Evolutionary conservation across 2,888 invertebrate genomes (phyloP).

Genomic region (Anthrax anthrax): DNA sequence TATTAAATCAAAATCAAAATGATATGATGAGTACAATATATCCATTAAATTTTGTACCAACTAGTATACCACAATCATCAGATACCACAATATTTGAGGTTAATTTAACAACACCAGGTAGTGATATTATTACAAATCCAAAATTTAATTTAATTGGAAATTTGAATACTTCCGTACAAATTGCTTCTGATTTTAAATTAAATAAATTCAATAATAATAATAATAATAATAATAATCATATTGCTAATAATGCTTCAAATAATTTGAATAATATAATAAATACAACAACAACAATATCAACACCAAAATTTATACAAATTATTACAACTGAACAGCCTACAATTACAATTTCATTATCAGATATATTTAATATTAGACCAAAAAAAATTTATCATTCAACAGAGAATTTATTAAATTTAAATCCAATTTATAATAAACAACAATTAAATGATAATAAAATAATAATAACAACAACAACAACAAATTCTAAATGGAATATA

Average conservation of each 20-base stretch:
- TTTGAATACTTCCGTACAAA: conserved; percentile 19
- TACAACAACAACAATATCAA: conserved; percentile 3
- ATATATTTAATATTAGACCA: conserved; percentile 16
- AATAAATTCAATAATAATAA: conserved; percentile 9
- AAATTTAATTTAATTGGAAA: conserved; percentile 15
- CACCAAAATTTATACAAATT: too few species aligned
- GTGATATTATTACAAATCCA: conserved; percentile 16
- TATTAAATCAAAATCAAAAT: too few species aligned
- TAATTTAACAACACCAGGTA: conserved; percentile 17
- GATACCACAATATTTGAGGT: conserved; percentile 9
- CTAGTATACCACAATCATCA: conserved; percentile 15
- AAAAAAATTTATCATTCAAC: conserved; percentile 13
- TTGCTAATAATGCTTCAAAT: conserved; percentile 6
- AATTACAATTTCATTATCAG: conserved; percentile 15
- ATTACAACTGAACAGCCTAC: conserved; percentile 12
- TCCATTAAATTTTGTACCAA: conserved; percentile 14
- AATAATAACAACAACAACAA: neutral
- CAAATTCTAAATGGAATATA: too few species aligned
- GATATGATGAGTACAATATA: too few species aligned
- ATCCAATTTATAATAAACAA: conserved; percentile 12
- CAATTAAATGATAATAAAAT: too few species aligned
- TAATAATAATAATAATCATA: conserved; percentile 1
- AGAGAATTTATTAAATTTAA: conserved; percentile 10
- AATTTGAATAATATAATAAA: conserved; percentile 10
- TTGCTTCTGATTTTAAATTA: conserved; percentile 9